Evolutionary conservation across 2,888 invertebrate species (phyloP).

Genomic region (Nomada ruficornis): DNA sequence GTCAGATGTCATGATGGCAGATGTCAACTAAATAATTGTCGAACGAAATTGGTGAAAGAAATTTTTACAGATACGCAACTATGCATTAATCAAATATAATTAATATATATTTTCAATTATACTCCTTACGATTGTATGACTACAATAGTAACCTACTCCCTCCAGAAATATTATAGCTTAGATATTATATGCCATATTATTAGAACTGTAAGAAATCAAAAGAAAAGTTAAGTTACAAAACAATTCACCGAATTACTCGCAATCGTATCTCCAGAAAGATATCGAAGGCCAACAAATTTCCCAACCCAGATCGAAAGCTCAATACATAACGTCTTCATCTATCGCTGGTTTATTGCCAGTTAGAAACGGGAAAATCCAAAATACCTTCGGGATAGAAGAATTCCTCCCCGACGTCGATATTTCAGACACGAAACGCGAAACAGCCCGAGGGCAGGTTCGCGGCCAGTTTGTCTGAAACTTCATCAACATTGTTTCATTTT

Average conservation of each 20-base stretch:
- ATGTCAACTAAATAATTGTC: too few species aligned
- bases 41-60: too few species aligned
- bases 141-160: too few species aligned
- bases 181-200: too few species aligned
- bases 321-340: background rate
- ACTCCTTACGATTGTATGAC: too few species aligned
- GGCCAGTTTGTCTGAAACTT: slow-evolving; percentile 13
- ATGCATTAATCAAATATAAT: too few species aligned
- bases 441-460: background rate
- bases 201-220: too few species aligned
- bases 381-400: slow-evolving; percentile 12
- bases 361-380: slow-evolving; percentile 10
- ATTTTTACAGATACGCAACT: too few species aligned
- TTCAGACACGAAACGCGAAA: background rate
- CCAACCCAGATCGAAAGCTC: slow-evolving; percentile 8
- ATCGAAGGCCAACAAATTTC: background rate
- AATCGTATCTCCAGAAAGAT: background rate
- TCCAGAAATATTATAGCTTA: too few species aligned
- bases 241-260: slow-evolving; percentile 6
- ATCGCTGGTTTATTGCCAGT: slow-evolving; percentile 10
- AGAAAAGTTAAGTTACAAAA: too few species aligned
- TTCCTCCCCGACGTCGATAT: slow-evolving; percentile 11
- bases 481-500: slow-evolving; percentile 42
- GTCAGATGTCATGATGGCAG: too few species aligned
- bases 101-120: too few species aligned